Evolutionary conservation across 2,888 invertebrate genomes (phyloP), one percentile per base, ranked within the genome.

Genomic region (Cosmia pyralina): DNA sequence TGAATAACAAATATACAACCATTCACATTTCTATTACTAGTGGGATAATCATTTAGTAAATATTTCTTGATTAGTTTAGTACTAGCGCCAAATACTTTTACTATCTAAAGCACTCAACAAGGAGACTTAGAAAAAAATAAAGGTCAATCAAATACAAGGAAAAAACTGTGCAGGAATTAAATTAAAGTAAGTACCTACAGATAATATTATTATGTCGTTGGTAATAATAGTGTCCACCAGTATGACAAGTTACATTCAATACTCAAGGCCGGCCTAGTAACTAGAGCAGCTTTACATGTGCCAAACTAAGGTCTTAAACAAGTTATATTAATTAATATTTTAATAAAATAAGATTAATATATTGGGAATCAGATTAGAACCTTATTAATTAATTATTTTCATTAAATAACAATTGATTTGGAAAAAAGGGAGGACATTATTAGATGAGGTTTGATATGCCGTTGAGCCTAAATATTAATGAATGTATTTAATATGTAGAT

Each of bases 231-330:
- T 75, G 81, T 81, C 84, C 82, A 83, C 87, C 75, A 77, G 88
- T 88, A 88, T 81, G 89, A 89, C 91, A 87, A 87, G 86, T 86
- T 89, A 88, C 89, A 89, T 89, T 91, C 94, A 93, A 87, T 87
- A 88, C 85, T 90, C 94, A 95, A 95, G 94, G 94, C 86, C 90
- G 77, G 44, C 72, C 79, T 88, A 87, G 88, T 91, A 92, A 92
- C 89, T 91, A 82, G 94, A 93, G 91, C 92, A 90, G 75, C 55
- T 67, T 71, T 70, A 60, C 65, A 64, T 68, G 41, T 53, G 58
- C 57, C 69, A 41, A 71, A 55, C 59, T 65, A 77, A 84, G 79
- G 86, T 79, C 85, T 64, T n/a, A 38, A 38, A 38, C n/a, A 22
- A n/a, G 28, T 57, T 63, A 6, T 50, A 57, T 8, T 60, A 58